Evolutionary conservation across 1,140 invertebrate species (phyloP).

Genomic region (Trichonephila inaurata): DNA sequence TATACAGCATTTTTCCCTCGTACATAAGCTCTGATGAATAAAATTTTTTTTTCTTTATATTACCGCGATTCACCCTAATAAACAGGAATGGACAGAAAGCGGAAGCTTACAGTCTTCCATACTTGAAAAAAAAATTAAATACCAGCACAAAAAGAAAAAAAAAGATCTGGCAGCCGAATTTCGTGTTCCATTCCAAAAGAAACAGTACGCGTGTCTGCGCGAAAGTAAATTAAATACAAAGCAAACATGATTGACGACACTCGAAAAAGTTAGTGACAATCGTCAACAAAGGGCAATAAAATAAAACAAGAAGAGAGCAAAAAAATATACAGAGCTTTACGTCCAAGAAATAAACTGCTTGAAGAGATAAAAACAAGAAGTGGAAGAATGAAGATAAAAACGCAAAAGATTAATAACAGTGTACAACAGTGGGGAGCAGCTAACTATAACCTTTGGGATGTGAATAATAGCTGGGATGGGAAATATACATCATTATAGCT

Average conservation of each 20-base stretch:
- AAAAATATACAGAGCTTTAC: neutral
- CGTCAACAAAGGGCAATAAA: slow-evolving; percentile 14
- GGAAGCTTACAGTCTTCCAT: neutral
- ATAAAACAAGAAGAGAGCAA: slow-evolving; percentile 12
- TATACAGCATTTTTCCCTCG: too few relatives aligned
- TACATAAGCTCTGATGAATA: neutral
- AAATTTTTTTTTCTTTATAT: neutral
- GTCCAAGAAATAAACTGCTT: slow-evolving; percentile 21
- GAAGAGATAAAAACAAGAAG: slow-evolving; percentile 10
- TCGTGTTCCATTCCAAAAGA: neutral
- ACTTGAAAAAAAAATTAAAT: too few relatives aligned
- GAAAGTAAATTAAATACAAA: slow-evolving; percentile 10
- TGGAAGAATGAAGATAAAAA: slow-evolving; percentile 28
- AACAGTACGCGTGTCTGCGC: neutral
- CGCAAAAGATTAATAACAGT: slow-evolving; percentile 53
- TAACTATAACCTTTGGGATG: slow-evolving; percentile 63
- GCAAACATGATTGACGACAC: slow-evolving; percentile 44
- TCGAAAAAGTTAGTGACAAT: slow-evolving; percentile 53
- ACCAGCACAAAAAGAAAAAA: neutral
- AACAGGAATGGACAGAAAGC: neutral
- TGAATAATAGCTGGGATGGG: slow-evolving; percentile 55
- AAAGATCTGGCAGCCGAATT: neutral
- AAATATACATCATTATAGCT: slow-evolving; percentile 59
- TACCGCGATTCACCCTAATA: too few relatives aligned
- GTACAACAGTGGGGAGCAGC: slow-evolving; percentile 33